Percentiles rank a stretch among this genome's conserved stretches.
phyloP scores from a whole-genome alignment of 1,140 invertebrate genomes.

The Ptiloglossa arizonensis region DNA sequence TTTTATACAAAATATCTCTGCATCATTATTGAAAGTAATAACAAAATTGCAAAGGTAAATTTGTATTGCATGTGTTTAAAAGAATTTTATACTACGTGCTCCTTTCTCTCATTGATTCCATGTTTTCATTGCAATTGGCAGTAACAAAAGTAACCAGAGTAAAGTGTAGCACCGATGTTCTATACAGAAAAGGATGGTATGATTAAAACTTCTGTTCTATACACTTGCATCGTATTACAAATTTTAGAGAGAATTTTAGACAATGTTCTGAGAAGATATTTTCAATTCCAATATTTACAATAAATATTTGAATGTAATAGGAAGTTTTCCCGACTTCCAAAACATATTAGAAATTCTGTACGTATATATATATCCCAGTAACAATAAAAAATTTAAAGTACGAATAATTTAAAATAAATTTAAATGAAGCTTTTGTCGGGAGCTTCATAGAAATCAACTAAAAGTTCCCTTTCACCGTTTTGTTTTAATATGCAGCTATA shows the following conservation, averaged over 20 bases:
- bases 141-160: conserved; percentile 63
- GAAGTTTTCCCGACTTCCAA: conserved; percentile 8
- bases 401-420: conserved; percentile 22
- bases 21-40: conserved; percentile 37
- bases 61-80: conserved; percentile 36
- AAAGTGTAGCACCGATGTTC: conserved; percentile 58
- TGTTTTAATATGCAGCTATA: neutral
- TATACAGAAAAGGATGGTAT: conserved; percentile 51
- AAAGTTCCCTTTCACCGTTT: neutral
- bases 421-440: neutral
- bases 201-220: conserved; percentile 39
- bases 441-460: conserved; percentile 9
- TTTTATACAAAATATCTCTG: conserved; percentile 59
- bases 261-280: conserved; percentile 8
- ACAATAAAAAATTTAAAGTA: conserved; percentile 19
- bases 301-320: conserved; percentile 25
- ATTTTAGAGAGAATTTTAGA: conserved; percentile 13
- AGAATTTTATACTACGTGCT: conserved; percentile 42
- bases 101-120: conserved; percentile 46
- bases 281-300: conserved; percentile 35
- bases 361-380: neutral
- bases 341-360: conserved; percentile 6
- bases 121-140: conserved; percentile 53
- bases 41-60: conserved; percentile 51
- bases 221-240: conserved; percentile 44